Conservation (phyloP, 2,797 vertebrate species). For the Myripristis murdjan region DNA sequence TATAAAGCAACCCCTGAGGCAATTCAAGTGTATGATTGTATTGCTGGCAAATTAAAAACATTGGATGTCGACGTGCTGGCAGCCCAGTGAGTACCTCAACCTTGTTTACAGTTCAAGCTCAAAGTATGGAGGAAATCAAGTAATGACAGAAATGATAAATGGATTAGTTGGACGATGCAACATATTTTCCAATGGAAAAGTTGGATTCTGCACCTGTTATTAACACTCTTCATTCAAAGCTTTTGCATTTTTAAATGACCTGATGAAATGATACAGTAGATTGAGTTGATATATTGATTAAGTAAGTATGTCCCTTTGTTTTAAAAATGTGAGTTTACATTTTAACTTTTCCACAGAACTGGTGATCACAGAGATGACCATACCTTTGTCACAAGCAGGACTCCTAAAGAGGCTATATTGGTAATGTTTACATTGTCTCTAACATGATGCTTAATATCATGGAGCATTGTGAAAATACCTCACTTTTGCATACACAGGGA, state of each 20-base stretch:
- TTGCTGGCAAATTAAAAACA: constrained; percentile 14
- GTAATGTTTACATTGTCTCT: constrained; percentile 38
- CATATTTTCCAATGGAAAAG: too few relatives aligned
- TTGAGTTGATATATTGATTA: too few relatives aligned
- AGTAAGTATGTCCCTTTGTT: too few relatives aligned
- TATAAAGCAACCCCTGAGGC: constrained; percentile 19
- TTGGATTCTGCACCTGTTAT: too few relatives aligned
- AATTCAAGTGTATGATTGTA: constrained; percentile 28
- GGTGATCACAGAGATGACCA: constrained; percentile 54
- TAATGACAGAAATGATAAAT: too few relatives aligned
- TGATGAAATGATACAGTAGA: too few relatives aligned
- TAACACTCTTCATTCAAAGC: too few relatives aligned
- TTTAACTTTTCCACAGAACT: constrained; percentile 51
- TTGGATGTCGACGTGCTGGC: constrained; percentile 66
- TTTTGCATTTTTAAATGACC: too few relatives aligned
- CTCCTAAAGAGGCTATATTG: constrained; percentile 76
- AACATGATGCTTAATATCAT: neutral
- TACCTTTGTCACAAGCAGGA: constrained; percentile 61
- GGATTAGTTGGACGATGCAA: too few relatives aligned
- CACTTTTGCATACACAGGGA: too few relatives aligned
- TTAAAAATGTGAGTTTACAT: neutral
- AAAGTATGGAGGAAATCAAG: neutral
- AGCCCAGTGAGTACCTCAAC: constrained; percentile 55
- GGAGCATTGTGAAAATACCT: neutral
- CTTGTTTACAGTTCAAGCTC: too few relatives aligned